Evolutionary conservation across 2,888 invertebrate species (phyloP).

Genomic region (Gari tellinella): DNA sequence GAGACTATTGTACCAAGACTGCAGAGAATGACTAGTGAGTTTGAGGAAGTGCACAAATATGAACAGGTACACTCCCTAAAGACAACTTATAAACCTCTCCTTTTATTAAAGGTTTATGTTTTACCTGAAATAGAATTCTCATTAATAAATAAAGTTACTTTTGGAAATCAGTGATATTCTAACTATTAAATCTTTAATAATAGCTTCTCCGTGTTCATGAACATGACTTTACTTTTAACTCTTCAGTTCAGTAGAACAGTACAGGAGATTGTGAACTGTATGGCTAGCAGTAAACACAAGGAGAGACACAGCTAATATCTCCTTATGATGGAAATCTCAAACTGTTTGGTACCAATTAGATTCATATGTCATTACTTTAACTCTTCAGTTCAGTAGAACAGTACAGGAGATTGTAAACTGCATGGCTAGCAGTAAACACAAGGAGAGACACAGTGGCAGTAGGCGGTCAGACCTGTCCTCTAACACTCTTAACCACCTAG

Average conservation of each 20-base stretch:
- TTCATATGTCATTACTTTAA: too few species aligned
- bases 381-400: slow-evolving; percentile 66
- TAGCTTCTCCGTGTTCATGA: too few species aligned
- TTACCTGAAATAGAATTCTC: too few species aligned
- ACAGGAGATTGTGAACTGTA: slow-evolving; percentile 62
- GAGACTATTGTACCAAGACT: slow-evolving; percentile 65
- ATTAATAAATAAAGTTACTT: too few species aligned
- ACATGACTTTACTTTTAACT: too few species aligned
- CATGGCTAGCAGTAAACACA: slow-evolving; percentile 45
- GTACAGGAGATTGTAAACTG: slow-evolving; percentile 66
- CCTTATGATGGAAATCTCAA: too few species aligned
- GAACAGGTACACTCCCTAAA: slow-evolving; percentile 74
- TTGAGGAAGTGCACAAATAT: slow-evolving; percentile 64
- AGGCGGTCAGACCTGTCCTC: slow-evolving; percentile 38
- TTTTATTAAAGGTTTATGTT: too few species aligned
- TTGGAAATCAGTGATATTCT: too few species aligned
- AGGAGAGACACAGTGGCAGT: slow-evolving; percentile 34
- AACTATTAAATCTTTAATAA: too few species aligned
- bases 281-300: slow-evolving; percentile 49
- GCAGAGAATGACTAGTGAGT: slow-evolving; percentile 62
- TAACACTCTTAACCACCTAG: slow-evolving; percentile 48
- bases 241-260: slow-evolving; percentile 68
- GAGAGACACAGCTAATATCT: slow-evolving; percentile 43
- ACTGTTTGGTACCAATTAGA: too few species aligned
- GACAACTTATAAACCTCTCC: too few species aligned